Percentiles rank a stretch among this genome's conserved stretches.
Conservation (phyloP, 2,113 vertebrate species). For the Poeciliopsis turrubarensis region DNA sequence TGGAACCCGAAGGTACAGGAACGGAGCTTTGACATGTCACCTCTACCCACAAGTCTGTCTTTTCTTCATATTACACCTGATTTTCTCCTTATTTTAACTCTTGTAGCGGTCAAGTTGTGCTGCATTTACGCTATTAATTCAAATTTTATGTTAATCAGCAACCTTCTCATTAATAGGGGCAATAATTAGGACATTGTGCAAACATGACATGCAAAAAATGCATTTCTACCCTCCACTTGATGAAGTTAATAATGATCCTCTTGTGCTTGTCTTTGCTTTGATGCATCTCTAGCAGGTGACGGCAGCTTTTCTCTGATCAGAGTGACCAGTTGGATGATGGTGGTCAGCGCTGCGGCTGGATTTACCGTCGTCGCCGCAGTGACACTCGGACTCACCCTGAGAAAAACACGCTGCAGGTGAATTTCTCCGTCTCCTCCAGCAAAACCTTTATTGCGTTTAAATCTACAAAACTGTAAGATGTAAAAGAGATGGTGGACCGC, state of each 20-base stretch:
- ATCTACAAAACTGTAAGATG: neutral
- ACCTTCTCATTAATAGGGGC: neutral
- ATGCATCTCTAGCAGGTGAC: neutral
- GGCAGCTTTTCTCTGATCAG: neutral
- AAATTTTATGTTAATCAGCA: no score
- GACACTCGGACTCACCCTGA: neutral
- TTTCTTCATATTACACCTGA: neutral
- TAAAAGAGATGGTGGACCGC: neutral
- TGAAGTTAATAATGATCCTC: neutral
- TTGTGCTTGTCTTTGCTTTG: neutral
- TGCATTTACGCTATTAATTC: no score
- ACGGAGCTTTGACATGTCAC: neutral
- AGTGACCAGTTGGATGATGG: neutral
- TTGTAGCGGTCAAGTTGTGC: no score
- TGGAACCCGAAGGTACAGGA: slow-evolving; percentile 24
- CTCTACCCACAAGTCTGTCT: neutral
- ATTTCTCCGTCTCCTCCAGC: neutral
- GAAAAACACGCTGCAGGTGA: rapidly evolving
- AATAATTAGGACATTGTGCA: neutral
- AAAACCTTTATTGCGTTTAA: no score
- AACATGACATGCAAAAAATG: neutral
- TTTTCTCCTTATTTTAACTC: no score
- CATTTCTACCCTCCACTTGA: neutral
- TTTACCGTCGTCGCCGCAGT: neutral
- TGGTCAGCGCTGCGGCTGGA: neutral